Evolutionary conservation across 2,113 vertebrate genomes (phyloP), one percentile per base, ranked within the genome.

Genomic region (Thamnaconus septentrionalis): DNA sequence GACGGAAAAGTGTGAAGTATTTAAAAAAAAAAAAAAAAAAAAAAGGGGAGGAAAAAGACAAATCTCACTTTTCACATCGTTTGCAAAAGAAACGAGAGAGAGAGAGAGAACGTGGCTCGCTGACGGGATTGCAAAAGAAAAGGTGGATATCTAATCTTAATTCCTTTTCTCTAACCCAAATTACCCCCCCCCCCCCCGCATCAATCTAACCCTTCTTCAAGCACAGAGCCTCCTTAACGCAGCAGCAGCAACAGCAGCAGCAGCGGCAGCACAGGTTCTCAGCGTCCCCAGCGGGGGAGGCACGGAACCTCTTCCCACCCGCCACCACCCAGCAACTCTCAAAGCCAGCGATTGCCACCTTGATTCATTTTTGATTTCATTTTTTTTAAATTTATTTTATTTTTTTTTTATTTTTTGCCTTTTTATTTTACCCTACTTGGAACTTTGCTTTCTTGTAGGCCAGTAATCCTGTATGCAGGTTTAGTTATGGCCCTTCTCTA

Each of bases 111-210:
- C 81, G 76, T 85, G 79, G 71, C 81, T 85, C 86, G 88, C 84
- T 82, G 74, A 76, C 69, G 76, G 71, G 87, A 73, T 81, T 80
- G 84, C 77, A 6, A 87, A 85, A 80, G 77, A 88, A 88, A 80
- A 88, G 84, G 86, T 90, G 78, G 86, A 85, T 78, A 79, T 87
- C 85, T 91, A 91, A 91, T 91, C 85, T 79, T 87, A 88, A 91
- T 89, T 91, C 83, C 85, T 92, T 91, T 90, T 88, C 91, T 91
- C 91, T 92, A 92, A 93, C 92, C 91, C 87, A 90, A 93, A 91
- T 92, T 92, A 90, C 91, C 91, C 47, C 18, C 18, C 88, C 88
- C 91, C 91, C 47, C 18, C 18, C 88, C 88, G 88, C 82, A 73
- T 90, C 86, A 87, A 84, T 80, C 87, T 93, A 92, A 93, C 89